Evolutionary conservation across 2,797 vertebrate genomes (phyloP).

Genomic region (Sebastes taczanowskii): DNA sequence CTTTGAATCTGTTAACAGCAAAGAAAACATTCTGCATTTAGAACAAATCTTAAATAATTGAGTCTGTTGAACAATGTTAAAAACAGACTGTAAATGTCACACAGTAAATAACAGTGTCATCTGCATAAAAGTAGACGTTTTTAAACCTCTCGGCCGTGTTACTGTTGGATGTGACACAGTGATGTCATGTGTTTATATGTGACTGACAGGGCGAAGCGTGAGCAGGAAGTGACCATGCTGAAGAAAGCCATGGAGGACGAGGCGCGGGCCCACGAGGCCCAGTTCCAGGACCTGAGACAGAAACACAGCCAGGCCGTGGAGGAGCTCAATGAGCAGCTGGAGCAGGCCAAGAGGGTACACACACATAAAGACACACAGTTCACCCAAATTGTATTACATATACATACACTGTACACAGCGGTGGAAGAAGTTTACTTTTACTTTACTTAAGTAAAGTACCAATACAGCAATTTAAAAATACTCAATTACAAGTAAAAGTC

Average conservation of each 20-base stretch:
- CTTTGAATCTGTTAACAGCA: too few species aligned
- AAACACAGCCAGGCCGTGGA: conserved; percentile 92
- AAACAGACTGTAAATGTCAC: not conserved
- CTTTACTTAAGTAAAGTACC: too few species aligned
- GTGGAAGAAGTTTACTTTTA: too few species aligned
- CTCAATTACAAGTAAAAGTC: too few species aligned
- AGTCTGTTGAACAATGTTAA: not conserved
- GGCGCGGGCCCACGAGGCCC: conserved; percentile 88
- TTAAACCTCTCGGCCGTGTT: not conserved
- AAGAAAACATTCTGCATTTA: not conserved
- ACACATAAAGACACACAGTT: not conserved
- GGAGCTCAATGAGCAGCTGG: conserved; percentile 92
- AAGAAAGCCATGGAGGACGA: conserved; percentile 95
- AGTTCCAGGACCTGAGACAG: conserved; percentile 94
- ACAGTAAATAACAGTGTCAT: not conserved
- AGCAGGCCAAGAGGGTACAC: conserved; percentile 91
- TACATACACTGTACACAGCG: too few species aligned
- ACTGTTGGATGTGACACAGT: not conserved
- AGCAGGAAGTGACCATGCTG: conserved; percentile 92
- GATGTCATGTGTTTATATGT: not conserved
- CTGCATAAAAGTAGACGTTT: not conserved
- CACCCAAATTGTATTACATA: too few species aligned
- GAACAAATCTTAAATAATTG: not conserved
- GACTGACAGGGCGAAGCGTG: conserved; percentile 87
- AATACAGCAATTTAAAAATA: too few species aligned